A percentile compares a stretch with the other conserved stretches of the same genome.
Evolutionary conservation across 1,140 invertebrate genomes (phyloP).

Genomic region (Trichomalopsis sarcophagae): DNA sequence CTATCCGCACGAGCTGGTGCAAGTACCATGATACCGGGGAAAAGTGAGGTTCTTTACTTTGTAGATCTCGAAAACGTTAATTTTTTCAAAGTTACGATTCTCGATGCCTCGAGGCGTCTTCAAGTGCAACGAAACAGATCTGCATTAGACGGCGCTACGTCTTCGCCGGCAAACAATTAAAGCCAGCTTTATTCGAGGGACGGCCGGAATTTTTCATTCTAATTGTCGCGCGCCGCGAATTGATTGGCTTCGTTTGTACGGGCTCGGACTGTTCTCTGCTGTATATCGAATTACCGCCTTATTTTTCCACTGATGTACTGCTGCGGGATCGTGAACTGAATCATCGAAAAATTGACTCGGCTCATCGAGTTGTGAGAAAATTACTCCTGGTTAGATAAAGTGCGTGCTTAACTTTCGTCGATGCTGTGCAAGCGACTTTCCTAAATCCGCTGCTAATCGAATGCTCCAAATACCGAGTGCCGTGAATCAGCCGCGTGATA

Average conservation of each 20-base stretch:
- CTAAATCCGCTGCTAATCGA: not conserved
- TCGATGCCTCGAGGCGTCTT: no score
- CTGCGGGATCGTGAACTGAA: not conserved
- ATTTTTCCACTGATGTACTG: not conserved
- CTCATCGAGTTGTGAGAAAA: no score
- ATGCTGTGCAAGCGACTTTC: no score
- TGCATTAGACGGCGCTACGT: not conserved
- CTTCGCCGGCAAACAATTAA: not conserved
- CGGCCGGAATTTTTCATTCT: not conserved
- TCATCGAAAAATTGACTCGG: not conserved
- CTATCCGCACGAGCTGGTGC: no score
- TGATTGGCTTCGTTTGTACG: not conserved
- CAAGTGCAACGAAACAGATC: not conserved
- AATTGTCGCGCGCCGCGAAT: slow-evolving; percentile 3
- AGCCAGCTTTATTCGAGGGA: not conserved
- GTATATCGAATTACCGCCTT: slow-evolving; percentile 16
- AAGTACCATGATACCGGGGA: no score
- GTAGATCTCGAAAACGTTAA: not conserved
- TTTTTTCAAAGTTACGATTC: not conserved
- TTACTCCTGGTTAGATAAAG: no score
- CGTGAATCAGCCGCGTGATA: not conserved
- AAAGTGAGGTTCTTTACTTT: no score
- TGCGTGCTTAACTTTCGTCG: no score
- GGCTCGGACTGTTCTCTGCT: not conserved
- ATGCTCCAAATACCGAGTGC: not conserved